Evolutionary conservation across 1,140 invertebrate species (phyloP).

Genomic region (Dendroctonus ponderosae): DNA sequence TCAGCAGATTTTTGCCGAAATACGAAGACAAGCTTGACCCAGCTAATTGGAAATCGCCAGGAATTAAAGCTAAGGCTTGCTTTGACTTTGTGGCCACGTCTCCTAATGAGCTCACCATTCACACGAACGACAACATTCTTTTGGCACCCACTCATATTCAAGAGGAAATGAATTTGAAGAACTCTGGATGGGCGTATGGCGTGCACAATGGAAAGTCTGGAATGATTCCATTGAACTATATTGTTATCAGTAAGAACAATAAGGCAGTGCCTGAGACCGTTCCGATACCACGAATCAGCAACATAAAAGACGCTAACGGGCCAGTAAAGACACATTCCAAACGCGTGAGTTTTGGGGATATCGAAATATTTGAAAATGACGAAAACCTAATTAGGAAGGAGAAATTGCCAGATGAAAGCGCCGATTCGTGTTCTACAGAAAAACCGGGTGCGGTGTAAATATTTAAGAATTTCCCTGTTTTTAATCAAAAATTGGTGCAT

Average conservation of each 20-base stretch:
- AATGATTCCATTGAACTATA: slow-evolving; percentile 78
- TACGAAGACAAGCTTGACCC: slow-evolving; percentile 58
- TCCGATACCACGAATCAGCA: slow-evolving; percentile 29
- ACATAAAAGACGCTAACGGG: slow-evolving; percentile 21
- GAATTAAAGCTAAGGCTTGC: slow-evolving; percentile 69
- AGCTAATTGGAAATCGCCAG: slow-evolving; percentile 67
- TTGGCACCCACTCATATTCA: slow-evolving; percentile 83
- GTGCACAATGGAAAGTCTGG: slow-evolving; percentile 67
- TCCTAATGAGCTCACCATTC: slow-evolving; percentile 75
- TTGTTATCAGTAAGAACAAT: slow-evolving; percentile 52
- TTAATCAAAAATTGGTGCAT: too few species aligned
- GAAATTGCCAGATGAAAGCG: slow-evolving; percentile 9
- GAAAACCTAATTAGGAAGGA: slow-evolving; percentile 17
- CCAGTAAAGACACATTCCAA: slow-evolving; percentile 41
- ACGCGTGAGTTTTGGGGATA: slow-evolving; percentile 49
- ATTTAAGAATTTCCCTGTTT: too few species aligned
- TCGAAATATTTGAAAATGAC: slow-evolving; percentile 45
- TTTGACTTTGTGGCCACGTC: slow-evolving; percentile 74
- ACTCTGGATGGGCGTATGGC: slow-evolving; percentile 74
- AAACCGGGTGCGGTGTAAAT: too few species aligned
- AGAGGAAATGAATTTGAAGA: slow-evolving; percentile 60
- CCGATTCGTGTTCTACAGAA: too few species aligned
- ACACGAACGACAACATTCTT: slow-evolving; percentile 71
- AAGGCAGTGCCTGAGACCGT: slow-evolving; percentile 7
- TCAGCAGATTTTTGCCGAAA: slow-evolving; percentile 75